Conservation (phyloP, 2,113 vertebrate species). For the Mormoops blainvillei region DNA sequence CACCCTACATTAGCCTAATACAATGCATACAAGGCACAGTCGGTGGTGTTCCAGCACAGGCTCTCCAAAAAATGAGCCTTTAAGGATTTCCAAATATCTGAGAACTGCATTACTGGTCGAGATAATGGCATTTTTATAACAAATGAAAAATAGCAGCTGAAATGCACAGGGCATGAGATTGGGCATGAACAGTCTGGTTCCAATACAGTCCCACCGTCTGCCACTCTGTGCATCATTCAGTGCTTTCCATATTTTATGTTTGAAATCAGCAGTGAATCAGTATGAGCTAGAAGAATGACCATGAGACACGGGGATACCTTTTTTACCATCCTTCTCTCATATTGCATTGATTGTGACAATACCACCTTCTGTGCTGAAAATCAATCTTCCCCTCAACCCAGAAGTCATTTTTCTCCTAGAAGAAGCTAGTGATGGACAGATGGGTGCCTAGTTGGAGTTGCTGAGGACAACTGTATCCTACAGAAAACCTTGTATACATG, state of each 20-base stretch:
- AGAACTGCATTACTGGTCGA: slow-evolving; percentile 67
- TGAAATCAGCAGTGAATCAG: slow-evolving; percentile 18
- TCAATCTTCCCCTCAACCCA: neutral
- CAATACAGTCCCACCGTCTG: slow-evolving; percentile 49
- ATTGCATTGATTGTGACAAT: neutral
- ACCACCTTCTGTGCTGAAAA: neutral
- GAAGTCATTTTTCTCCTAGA: neutral
- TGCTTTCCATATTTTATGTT: neutral
- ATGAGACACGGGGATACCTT: neutral
- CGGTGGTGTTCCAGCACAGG: slow-evolving; percentile 47
- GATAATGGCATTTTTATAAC: slow-evolving; percentile 73
- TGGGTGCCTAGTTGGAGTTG: neutral
- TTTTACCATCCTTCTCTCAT: neutral
- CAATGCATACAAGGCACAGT: slow-evolving; percentile 27
- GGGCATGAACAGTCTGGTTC: slow-evolving; percentile 48
- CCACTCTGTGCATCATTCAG: slow-evolving; percentile 37
- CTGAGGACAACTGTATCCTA: neutral
- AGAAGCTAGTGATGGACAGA: neutral
- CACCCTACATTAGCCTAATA: slow-evolving; percentile 70
- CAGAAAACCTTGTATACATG: neutral
- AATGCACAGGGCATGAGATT: slow-evolving; percentile 37
- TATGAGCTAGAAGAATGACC: neutral
- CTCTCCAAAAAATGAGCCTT: slow-evolving; percentile 67
- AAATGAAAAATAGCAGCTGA: slow-evolving; percentile 47
- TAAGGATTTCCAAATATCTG: slow-evolving; percentile 69